These are phyloP conservation scores for Sakesphorus luctuosus DNA, from an alignment of 2,113 vertebrate genomes.

Conservation along the genomic window DNA sequence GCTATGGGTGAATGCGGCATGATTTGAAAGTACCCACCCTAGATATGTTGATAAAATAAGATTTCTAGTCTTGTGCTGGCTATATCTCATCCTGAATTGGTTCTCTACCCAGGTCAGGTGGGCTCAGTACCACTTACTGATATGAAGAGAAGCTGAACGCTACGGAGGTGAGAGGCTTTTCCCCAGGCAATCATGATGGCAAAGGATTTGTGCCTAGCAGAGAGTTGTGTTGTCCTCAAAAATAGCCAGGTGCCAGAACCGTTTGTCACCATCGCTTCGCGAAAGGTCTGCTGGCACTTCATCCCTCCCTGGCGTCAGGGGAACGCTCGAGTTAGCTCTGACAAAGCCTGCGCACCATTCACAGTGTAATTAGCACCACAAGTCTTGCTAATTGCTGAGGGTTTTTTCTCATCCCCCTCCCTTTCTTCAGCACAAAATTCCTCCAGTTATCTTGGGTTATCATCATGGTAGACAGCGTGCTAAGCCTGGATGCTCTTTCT, in stretches of 20 bases:
- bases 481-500: constrained; percentile 53
- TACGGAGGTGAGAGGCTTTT: background rate
- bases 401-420: background rate
- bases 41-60: background rate
- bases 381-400: constrained; percentile 38
- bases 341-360: constrained; percentile 33
- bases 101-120: background rate
- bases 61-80: background rate
- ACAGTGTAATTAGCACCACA: constrained; percentile 67
- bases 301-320: background rate
- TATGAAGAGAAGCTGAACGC: background rate
- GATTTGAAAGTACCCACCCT: background rate
- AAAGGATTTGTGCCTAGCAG: background rate
- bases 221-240: background rate
- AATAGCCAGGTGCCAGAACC: constrained; percentile 31
- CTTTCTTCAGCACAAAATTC: background rate
- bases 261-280: background rate
- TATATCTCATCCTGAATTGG: background rate
- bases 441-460: constrained; percentile 56
- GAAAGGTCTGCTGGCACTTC: background rate
- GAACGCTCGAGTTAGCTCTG: background rate
- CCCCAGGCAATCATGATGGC: background rate
- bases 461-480: constrained; percentile 8
- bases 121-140: background rate
- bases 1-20: background rate